Evolutionary conservation across 2,888 invertebrate species (phyloP), one percentile per base, ranked within the genome.

Genomic region (Pseudanteris insignis): DNA sequence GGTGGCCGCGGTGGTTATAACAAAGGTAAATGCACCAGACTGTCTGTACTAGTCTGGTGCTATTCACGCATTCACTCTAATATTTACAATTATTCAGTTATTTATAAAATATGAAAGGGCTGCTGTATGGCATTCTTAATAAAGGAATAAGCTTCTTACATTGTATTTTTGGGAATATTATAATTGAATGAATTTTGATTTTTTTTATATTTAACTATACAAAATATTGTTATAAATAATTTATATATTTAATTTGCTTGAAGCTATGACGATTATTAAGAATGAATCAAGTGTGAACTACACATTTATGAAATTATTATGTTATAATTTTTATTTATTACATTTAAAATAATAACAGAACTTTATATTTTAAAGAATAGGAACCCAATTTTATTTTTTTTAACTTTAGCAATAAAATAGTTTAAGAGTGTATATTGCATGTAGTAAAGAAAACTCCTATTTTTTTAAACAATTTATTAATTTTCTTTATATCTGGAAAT

Each of bases 1-100:
- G 91, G 92, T 90, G 88, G 89, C 88, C 89, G 89, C 89, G 92
- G 92, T 90, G 92, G 91, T 92, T 92, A 85, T 91, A 92, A 91
- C 87, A 93, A 93, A 93, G 93, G 93, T 93, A 93, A 93, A 90
- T 84, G 86, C 89, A 89, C 88, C 89, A 86, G 87, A 85, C 86
- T 78, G 76, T 74, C 73, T 86, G 83, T 84, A 83, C 83, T 83
- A 84, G 86, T 85, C 84, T 84, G 88, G 86, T 88, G 89, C 89
- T 87, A 84, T 88, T 88, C 87, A 85, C 83, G 85, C 79, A 78
- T 80, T 79, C 78, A 80, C 76, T 80, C 77, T 80, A 79, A 77
- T 79, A 75, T 75, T 77, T 78, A 78, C 67, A 65, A 74, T 69
- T 75, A 76, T 76, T 77, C 70, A 76, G 74, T 79, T 77, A 77